Base-by-base conservation (phyloP, 2,113 vertebrate genomes). In the Dipodomys ordii region DNA sequence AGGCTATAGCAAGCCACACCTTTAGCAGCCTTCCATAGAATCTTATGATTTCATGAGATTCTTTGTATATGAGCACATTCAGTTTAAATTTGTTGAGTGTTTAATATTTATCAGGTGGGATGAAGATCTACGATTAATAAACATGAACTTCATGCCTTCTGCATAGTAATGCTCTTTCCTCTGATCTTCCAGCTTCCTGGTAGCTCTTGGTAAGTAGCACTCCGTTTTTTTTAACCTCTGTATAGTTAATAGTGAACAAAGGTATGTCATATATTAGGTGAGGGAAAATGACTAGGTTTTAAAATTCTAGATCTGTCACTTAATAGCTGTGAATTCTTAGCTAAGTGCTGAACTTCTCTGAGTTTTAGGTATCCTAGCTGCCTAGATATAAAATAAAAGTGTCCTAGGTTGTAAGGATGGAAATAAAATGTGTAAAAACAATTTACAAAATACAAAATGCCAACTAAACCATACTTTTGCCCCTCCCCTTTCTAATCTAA, bases 271-370 rank as follows among this genome's bases (percentile, higher is more conserved):
- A 23, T 65, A 90, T 32, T 57, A 83, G 62, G n/a, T 73, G 20
- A 35, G 20, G 4, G 78, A 89, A 53, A 87, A 53, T 44, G 32
- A n/a, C 35, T 64, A 87, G 79, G n/a, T 94, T 88, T 88, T 92
- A 85, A 91, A 25, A 87, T 79, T 32, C 9, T 35, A 8, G 4
- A 73, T 84, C 65, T 90, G 60, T 72, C 35, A 27, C 16, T 79
- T 78, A 83, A 67, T 39, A 65, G 60, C 84, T 88, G 57, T 76
- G 69, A 89, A 30, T 25, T 90, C 15, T 80, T 76, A 73, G 28
- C 13, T 27, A 80, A n/a, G 7, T 79, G 60, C 32, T 73, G 90
- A 77, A 69, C 44, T 84, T 94, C 79, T 92, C 46, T 81, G 30
- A 35, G 83, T 39, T 49, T 88, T 79, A 62, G 79, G 78, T 93